Evolutionary conservation across 2,888 invertebrate genomes (phyloP), one percentile per base, ranked within the genome.

Genomic region (Dexiosoma caninum): DNA sequence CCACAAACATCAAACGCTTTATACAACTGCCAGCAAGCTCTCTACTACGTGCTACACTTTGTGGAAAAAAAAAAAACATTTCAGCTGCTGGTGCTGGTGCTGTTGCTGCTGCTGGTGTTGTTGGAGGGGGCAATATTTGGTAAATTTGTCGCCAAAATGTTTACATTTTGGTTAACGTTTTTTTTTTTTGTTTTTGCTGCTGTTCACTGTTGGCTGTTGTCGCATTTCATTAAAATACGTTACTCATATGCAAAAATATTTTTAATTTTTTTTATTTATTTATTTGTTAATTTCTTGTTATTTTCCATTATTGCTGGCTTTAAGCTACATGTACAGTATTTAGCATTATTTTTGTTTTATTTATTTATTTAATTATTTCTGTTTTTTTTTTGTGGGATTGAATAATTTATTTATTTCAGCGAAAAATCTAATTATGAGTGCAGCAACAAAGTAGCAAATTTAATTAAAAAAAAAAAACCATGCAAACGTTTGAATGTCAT

Each of bases 171-270:
- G 12, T 32, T 53, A n/a, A 23, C 10, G n/a, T 44, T 30, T 30
- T 16, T n/a, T 16, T n/a, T 19, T 57, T 35, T 14, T 53, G 16
- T 27, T 30, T 21, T 19, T 12, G 30, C 14, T 57, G 37, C 9
- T 44, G 9, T n/a, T 46, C 21, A 21, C 40, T 78, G 32, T 60
- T 51, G 57, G 37, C 40, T 59, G 60, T 60, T 78, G 78, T 59
- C 66, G 37, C 59, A 67, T 66, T 72, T 66, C 44, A 66, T 67
- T 78, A 67, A 78, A 66, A 55, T 53, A 60, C 59, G 27, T 80
- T 71, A 80, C 80, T 80, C 80, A 76, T 76, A 76, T 76, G 66
- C 66, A 76, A 77, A 72, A 77, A 72, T 5, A 67, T 72, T 67
- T 75, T 72, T 67, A 4, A 16, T 19, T 44, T 51, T 35, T 23